Base-by-base conservation (phyloP, 2,797 vertebrate genomes). In the Eremophila alpestris region DNA sequence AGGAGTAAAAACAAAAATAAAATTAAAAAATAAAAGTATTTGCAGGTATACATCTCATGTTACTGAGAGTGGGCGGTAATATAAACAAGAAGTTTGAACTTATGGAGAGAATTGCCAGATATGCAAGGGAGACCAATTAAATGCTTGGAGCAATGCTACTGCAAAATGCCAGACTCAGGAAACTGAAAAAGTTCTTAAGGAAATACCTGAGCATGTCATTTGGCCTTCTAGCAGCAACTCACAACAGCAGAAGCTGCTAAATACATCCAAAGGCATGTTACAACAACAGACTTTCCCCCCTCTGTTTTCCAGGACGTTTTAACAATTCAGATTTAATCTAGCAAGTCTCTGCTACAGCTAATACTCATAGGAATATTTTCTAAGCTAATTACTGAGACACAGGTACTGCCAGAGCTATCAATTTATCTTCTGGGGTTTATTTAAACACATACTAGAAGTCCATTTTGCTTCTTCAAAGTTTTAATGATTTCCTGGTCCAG, bases 151-250 rank as follows among this genome's bases (percentile, higher is more conserved):
- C 36, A 95, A 85, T 52, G 43, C 75, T 87, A 87, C 76, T 86
- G 77, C 58, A 83, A 76, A 96, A 79, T 69, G 43, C 55, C 48
- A 92, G 70, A 64, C 27, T 54, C 43, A 3, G 80, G 75, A 95
- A 94, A 81, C 64, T 79, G 63, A 92, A 93, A 67, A 64, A 70
- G 51, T 30, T 93, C 48, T 92, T 43, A 76, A 93, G 83, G 63
- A 95, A 91, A 95, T 95, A 94, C 29, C 83, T 55, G 76, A 30
- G 26, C 68, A 75, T 55, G 78, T 51, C 29, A 41, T 76, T 54
- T 52, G 56, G 73, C 45, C 41, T 45, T 46, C 75, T 26, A 94
- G 77, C 93, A 70, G 43, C 16, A 71, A 62, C 45, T 92, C 48
- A 13, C 30, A 60, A 59, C 29, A 65, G n/a, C 7, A 54, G 49